Conservation (phyloP, 1,140 invertebrate species). For the Cotesia vestalis region DNA sequence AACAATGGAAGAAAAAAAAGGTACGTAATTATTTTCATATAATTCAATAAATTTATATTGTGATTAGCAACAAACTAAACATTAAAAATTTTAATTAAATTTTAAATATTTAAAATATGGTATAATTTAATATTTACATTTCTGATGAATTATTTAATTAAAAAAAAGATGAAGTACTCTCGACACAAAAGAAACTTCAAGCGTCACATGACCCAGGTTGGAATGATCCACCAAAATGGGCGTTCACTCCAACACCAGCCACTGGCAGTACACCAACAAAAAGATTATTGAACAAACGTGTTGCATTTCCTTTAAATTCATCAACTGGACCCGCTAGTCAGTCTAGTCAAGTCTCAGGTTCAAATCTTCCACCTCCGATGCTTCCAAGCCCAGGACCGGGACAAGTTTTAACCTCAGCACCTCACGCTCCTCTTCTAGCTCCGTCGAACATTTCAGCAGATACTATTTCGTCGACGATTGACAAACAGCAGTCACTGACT, state of each 20-base stretch:
- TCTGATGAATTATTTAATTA: background rate
- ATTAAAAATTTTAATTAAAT: too few relatives aligned
- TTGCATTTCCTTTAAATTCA: slow-evolving; percentile 61
- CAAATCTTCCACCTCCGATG: slow-evolving; percentile 39
- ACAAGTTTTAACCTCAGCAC: slow-evolving; percentile 45
- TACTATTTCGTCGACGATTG: slow-evolving; percentile 32
- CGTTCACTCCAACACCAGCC: slow-evolving; percentile 43
- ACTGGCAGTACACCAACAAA: slow-evolving; percentile 47
- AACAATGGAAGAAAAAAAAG: too few relatives aligned
- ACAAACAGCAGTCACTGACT: slow-evolving; percentile 49
- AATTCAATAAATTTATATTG: too few relatives aligned
- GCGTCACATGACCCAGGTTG: slow-evolving; percentile 62
- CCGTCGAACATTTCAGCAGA: slow-evolving; percentile 29
- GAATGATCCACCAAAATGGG: slow-evolving; percentile 67
- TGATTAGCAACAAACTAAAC: too few relatives aligned
- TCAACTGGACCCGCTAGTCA: slow-evolving; percentile 31
- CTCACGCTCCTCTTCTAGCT: slow-evolving; percentile 46
- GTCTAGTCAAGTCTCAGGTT: slow-evolving; percentile 26
- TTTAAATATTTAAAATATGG: too few relatives aligned
- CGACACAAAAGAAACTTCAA: slow-evolving; percentile 55
- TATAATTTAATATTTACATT: too few relatives aligned
- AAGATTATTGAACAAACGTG: slow-evolving; percentile 61
- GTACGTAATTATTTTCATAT: too few relatives aligned
- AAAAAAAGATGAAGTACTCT: slow-evolving; percentile 41
- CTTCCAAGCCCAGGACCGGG: slow-evolving; percentile 38